Conservation (phyloP, 2,888 invertebrate species). For the Drosophila robusta region DNA sequence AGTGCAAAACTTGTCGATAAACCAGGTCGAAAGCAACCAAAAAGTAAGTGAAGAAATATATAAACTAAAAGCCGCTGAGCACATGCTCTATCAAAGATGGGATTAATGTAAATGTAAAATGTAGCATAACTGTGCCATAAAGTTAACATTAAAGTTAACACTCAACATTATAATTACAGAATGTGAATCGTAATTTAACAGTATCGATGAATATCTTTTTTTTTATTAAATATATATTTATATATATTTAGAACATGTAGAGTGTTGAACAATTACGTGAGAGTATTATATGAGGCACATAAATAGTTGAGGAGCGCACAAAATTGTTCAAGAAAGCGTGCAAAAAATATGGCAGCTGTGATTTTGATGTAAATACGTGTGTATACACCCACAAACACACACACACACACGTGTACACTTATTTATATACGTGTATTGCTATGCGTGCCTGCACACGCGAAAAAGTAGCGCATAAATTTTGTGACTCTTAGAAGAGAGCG, state of each 20-base stretch:
- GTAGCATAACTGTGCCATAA: background rate
- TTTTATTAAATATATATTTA: background rate
- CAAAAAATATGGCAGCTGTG: slow-evolving; percentile 70
- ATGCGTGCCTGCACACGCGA: slow-evolving; percentile 34
- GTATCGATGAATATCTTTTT: background rate
- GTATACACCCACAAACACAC: background rate
- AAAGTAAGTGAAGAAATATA: background rate
- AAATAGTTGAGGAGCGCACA: slow-evolving; percentile 7
- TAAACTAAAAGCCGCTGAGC: background rate
- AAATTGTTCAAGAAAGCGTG: slow-evolving; percentile 57
- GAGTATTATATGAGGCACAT: slow-evolving; percentile 16
- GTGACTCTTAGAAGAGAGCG: slow-evolving; percentile 37
- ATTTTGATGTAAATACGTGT: slow-evolving; percentile 48
- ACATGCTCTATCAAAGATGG: slow-evolving; percentile 8
- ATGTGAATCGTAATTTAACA: background rate
- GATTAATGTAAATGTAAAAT: too few species aligned
- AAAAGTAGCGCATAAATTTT: slow-evolving; percentile 61
- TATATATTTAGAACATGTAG: background rate
- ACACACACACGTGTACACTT: background rate
- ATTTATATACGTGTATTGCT: background rate
- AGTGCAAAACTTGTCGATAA: slow-evolving; percentile 76
- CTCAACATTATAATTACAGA: background rate
- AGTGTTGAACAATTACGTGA: background rate
- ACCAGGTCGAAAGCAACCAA: slow-evolving; percentile 39
- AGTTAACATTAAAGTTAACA: background rate